These are phyloP conservation scores for Bubalus kerabau DNA, from an alignment of 2,113 vertebrate species.

Conservation along the genomic window DNA sequence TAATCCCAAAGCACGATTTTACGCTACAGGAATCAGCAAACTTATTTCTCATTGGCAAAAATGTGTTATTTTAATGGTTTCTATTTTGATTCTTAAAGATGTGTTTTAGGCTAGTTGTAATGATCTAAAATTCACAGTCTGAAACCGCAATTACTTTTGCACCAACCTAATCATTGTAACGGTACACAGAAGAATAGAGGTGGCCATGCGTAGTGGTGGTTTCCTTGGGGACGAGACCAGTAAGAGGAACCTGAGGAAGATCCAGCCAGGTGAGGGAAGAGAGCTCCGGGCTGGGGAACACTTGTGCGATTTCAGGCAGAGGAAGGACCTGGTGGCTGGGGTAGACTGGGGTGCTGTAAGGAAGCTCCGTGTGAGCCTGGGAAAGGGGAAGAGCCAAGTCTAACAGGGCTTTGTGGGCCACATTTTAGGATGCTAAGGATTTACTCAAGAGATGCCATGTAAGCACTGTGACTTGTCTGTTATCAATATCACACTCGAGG, in stretches of 20 bases:
- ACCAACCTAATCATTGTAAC: neutral
- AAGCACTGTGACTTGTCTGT: neutral
- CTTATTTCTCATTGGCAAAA: neutral
- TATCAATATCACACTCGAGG: neutral
- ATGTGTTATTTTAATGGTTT: neutral
- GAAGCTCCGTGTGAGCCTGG: neutral
- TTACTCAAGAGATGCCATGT: neutral
- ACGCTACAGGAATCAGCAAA: neutral
- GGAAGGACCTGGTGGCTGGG: neutral
- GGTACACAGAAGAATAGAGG: neutral
- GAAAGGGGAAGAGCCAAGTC: neutral
- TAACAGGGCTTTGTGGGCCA: rapidly evolving
- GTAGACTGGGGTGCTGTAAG: too few relatives aligned
- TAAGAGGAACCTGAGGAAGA: neutral
- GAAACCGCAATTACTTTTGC: neutral
- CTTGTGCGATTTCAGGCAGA: rapidly evolving
- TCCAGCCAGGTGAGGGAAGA: neutral
- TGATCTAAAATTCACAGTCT: neutral
- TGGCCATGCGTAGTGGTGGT: rapidly evolving
- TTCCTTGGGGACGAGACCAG: neutral
- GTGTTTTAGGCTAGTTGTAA: neutral
- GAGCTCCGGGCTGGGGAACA: neutral
- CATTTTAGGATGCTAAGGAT: neutral
- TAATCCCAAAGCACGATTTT: neutral
- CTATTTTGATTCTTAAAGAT: neutral